A percentile compares a stretch with the other conserved stretches of the same genome.
Evolutionary conservation across 2,888 invertebrate genomes (phyloP).

Genomic region (Chymomyza procnemis): DNA sequence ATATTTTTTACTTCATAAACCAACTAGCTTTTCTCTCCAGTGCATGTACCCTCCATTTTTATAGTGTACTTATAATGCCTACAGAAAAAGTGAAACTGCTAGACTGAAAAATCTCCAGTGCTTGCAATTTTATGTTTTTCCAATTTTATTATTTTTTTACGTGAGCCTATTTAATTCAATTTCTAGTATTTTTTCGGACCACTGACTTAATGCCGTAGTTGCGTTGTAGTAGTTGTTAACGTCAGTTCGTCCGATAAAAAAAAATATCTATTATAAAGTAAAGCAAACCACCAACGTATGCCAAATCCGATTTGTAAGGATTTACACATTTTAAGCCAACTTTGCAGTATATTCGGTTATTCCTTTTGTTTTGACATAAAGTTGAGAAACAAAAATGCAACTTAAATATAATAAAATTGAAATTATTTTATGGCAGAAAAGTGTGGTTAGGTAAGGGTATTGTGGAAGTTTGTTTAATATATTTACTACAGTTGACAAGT

Average conservation of each 20-base stretch:
- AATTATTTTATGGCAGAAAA: background rate
- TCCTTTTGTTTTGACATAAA: background rate
- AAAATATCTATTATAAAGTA: constrained; percentile 6
- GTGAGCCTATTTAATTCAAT: constrained; percentile 49
- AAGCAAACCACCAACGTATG: constrained; percentile 19
- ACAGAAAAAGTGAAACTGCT: constrained; percentile 35
- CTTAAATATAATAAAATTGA: background rate
- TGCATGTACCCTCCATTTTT: background rate
- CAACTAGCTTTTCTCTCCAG: background rate
- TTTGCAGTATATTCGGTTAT: constrained; percentile 3
- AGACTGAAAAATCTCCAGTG: constrained; percentile 37
- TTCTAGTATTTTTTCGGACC: constrained; percentile 16
- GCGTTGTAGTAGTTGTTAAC: constrained; percentile 19
- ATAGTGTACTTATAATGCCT: background rate
- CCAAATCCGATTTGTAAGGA: constrained; percentile 40
- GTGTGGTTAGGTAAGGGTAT: no score
- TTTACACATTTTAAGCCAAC: constrained; percentile 38
- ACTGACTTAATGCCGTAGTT: constrained; percentile 20
- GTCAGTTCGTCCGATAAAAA: constrained; percentile 11
- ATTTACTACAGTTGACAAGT: background rate
- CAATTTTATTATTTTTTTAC: constrained; percentile 18
- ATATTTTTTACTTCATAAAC: no score
- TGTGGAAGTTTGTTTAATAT: no score
- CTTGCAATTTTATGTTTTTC: constrained; percentile 26
- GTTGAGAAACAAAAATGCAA: background rate